Evolutionary conservation across 2,797 vertebrate genomes (phyloP), one percentile per base, ranked within the genome.

Genomic region (Mionectes olivaceus): DNA sequence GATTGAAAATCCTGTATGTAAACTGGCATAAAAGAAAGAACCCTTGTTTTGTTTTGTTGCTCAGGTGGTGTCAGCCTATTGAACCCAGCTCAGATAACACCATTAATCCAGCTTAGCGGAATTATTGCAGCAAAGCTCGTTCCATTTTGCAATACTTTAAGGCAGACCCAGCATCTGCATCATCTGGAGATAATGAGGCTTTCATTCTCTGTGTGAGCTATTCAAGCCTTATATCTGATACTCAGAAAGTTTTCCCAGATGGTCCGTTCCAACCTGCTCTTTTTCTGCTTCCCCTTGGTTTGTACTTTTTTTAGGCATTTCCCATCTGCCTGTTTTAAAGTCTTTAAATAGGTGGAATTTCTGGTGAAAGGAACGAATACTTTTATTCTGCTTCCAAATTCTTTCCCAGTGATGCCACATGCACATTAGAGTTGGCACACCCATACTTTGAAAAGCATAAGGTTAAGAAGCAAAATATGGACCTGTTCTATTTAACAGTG

Each of bases 181-280:
- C 94, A 96, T 96, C 90, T 96, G 94, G 95, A 96, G 67, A 81
- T 86, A 96, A 96, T 95, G 92, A 96, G 39, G 76, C 44, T 97
- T 96, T 94, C 73, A 4, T 83, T 93, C 78, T 80, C 59, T 65
- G 21, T 41, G 94, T 63, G 85, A 96, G 43, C 56, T 96, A 87
- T 86, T 93, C 61, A 89, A 75, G 67, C 33, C 75, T 93, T 88
- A 33, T 71, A 89, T 94, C 82, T 89, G 83, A 94, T 47, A 77
- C 44, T 84, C 53, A 68, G 56, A 71, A 85, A 87, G 78, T 89
- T 96, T 95, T 93, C 90, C 91, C 87, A 95, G 92, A 95, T 94
- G 90, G 67, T 37, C 50, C 75, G 55, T 95, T 82, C 80, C 73
- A 95, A 95, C 70, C 91, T 97, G 79, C 70, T 89, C 73, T 90